These are phyloP conservation scores for Drosophila obscura DNA, from an alignment of 1,140 invertebrate species.

Conservation along the genomic window DNA sequence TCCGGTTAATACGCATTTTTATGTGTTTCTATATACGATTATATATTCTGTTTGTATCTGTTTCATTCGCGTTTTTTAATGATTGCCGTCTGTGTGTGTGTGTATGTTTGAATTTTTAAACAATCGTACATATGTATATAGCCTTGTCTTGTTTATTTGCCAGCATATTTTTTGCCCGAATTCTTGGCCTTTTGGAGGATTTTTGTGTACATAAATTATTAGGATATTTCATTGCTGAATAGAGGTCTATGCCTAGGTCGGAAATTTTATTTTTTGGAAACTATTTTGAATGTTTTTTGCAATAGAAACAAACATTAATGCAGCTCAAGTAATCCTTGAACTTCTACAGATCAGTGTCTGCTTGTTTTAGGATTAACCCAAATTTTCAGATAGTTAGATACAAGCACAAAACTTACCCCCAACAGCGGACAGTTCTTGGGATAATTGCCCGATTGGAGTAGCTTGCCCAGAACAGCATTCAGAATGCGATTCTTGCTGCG, in stretches of 20 bases:
- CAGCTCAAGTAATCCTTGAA: no score
- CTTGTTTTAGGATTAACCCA: no score
- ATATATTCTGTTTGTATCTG: slow-evolving; percentile 19
- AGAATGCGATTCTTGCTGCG: slow-evolving; percentile 46
- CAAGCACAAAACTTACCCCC: slow-evolving; percentile 29
- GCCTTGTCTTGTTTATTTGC: slow-evolving; percentile 26
- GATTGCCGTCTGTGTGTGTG: slow-evolving; percentile 4
- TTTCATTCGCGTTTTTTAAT: slow-evolving; percentile 15
- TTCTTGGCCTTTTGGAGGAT: slow-evolving; percentile 24
- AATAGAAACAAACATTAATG: not conserved
- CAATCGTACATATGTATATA: slow-evolving; percentile 20
- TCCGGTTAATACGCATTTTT: slow-evolving; percentile 34
- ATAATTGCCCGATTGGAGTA: slow-evolving; percentile 51
- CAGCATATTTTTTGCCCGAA: slow-evolving; percentile 25
- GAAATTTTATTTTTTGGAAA: slow-evolving; percentile 13
- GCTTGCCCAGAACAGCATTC: slow-evolving; percentile 45
- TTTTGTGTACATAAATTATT: slow-evolving; percentile 26
- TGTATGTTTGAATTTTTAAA: slow-evolving; percentile 31
- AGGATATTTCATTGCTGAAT: slow-evolving; percentile 1
- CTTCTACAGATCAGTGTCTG: no score
- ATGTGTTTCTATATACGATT: slow-evolving; percentile 22
- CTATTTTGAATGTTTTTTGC: no score
- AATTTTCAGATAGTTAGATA: no score
- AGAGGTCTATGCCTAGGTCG: slow-evolving; percentile 20
- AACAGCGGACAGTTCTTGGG: slow-evolving; percentile 41